These are phyloP conservation scores for Napeogenes sylphis DNA, from an alignment of 2,888 invertebrate species.

Conservation along the genomic window DNA sequence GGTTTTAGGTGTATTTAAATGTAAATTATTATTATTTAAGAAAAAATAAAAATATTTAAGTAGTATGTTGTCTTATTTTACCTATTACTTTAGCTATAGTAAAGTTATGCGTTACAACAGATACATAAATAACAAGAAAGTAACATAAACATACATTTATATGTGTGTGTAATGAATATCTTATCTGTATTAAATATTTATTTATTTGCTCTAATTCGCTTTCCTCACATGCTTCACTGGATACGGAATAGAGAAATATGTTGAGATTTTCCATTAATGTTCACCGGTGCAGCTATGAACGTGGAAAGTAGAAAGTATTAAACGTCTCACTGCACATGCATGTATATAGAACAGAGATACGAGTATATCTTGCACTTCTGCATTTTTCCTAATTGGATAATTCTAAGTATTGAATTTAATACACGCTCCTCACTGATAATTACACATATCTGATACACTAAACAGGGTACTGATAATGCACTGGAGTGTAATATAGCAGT, in stretches of 20 bases:
- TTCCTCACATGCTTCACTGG: slow-evolving; percentile 71
- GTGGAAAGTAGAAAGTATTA: slow-evolving; percentile 75
- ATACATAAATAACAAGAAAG: too few relatives aligned
- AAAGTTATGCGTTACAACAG: not conserved
- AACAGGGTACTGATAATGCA: slow-evolving; percentile 26
- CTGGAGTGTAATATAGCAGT: slow-evolving; percentile 41
- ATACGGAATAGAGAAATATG: slow-evolving; percentile 65
- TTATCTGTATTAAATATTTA: slow-evolving; percentile 24
- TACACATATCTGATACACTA: slow-evolving; percentile 34
- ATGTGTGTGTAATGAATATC: too few relatives aligned
- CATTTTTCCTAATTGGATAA: slow-evolving; percentile 43
- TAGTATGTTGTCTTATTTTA: slow-evolving; percentile 55
- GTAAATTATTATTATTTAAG: slow-evolving; percentile 65
- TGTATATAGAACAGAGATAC: slow-evolving; percentile 50
- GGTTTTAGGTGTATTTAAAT: slow-evolving; percentile 60
- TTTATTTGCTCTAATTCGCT: slow-evolving; percentile 54
- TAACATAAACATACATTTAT: too few relatives aligned
- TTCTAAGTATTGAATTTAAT: not conserved
- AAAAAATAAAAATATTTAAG: slow-evolving; percentile 56
- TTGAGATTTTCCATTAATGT: slow-evolving; percentile 72
- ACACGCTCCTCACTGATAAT: not conserved
- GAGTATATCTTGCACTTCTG: slow-evolving; percentile 39
- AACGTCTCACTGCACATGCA: slow-evolving; percentile 75
- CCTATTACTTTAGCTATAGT: slow-evolving; percentile 11
- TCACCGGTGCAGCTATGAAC: slow-evolving; percentile 52